A percentile compares a stretch with the other conserved stretches of the same genome.
These are phyloP conservation scores for Dendrolimus houi DNA, from an alignment of 2,888 invertebrate genomes.

Conservation along the genomic window DNA sequence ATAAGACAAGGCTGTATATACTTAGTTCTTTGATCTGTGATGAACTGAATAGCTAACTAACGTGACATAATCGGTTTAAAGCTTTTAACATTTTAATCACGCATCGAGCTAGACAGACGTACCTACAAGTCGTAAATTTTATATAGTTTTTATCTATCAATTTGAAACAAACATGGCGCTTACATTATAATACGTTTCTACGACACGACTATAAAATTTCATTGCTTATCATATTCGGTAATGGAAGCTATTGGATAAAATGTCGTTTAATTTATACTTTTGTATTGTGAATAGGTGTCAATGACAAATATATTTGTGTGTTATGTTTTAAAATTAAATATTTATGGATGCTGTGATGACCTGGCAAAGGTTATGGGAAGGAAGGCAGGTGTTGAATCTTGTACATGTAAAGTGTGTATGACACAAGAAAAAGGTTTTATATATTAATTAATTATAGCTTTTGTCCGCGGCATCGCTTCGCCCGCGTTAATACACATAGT, in stretches of 20 bases:
- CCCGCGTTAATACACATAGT: no score
- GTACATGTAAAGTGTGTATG: neutral
- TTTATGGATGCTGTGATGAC: neutral
- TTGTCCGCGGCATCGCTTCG: no score
- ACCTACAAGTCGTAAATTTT: neutral
- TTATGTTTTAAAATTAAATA: neutral
- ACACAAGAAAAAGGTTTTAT: no score
- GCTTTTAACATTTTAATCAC: neutral
- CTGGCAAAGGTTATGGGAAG: neutral
- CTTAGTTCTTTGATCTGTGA: neutral
- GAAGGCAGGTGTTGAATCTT: neutral
- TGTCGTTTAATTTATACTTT: neutral
- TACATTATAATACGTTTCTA: neutral
- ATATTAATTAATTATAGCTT: no score
- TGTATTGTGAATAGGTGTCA: neutral
- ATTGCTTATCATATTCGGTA: neutral
- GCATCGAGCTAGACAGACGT: neutral
- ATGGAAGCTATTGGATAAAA: neutral
- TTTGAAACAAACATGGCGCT: neutral
- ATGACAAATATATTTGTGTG: neutral
- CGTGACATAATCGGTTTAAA: neutral
- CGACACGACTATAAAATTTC: neutral
- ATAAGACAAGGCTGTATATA: no score
- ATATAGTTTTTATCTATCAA: neutral
- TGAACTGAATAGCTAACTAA: neutral